These are phyloP conservation scores for Gambusia holbrooki DNA, from an alignment of 2,113 vertebrate genomes.

Conservation along the genomic window DNA sequence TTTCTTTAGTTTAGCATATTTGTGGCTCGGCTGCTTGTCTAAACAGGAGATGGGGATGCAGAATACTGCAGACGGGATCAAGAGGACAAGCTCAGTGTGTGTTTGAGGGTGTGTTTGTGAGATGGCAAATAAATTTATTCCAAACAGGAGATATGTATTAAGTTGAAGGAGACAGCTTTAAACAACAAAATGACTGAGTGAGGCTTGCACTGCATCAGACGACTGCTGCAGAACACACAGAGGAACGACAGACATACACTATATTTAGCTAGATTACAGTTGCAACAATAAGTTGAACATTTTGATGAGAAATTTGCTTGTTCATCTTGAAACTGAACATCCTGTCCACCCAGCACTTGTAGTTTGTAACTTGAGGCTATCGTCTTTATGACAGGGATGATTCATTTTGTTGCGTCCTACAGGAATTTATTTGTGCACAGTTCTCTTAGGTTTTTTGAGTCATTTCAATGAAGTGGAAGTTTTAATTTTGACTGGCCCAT, in stretches of 20 bases:
- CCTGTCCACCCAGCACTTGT: too few relatives aligned
- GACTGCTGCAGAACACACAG: conserved; percentile 20
- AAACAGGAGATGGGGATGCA: conserved; percentile 78
- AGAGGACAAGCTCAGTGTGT: conserved; percentile 61
- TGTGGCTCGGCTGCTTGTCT: conserved; percentile 72
- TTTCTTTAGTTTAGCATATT: conserved; percentile 80
- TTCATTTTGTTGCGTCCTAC: too few relatives aligned
- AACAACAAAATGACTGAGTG: conserved; percentile 50
- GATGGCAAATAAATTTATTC: conserved; percentile 45
- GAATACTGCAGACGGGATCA: conserved; percentile 71
- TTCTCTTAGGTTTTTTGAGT: too few relatives aligned
- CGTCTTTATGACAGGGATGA: too few relatives aligned
- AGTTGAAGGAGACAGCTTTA: conserved; percentile 34
- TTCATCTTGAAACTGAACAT: too few relatives aligned
- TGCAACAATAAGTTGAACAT: too few relatives aligned
- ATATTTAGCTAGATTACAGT: not conserved
- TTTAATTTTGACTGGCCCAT: too few relatives aligned
- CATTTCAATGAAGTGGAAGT: too few relatives aligned
- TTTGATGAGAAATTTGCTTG: too few relatives aligned
- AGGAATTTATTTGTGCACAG: too few relatives aligned
- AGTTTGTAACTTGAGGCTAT: too few relatives aligned
- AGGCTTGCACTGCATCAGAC: conserved; percentile 33
- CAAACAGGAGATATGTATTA: conserved; percentile 56
- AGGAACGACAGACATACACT: not conserved
- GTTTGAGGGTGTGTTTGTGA: conserved; percentile 24